phyloP scores from a whole-genome alignment of 2,888 invertebrate species.

The Dione juno region DNA sequence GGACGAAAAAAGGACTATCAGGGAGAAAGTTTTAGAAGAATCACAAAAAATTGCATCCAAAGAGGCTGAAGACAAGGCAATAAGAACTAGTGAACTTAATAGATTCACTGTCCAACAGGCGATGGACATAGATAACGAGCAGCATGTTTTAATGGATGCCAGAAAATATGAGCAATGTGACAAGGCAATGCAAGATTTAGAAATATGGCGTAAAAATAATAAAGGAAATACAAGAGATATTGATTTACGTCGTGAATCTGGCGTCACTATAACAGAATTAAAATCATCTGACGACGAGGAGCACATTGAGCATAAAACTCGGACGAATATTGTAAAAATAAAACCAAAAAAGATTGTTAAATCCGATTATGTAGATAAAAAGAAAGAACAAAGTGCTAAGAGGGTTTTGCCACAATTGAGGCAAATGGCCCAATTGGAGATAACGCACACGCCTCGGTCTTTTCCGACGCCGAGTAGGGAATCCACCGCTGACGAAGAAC shows the following conservation, averaged over 20 bases:
- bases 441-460: constrained; percentile 88
- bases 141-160: constrained; percentile 85
- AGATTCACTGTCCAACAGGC: constrained; percentile 79
- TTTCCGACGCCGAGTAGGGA: constrained; percentile 93
- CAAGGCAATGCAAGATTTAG: constrained; percentile 86
- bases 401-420: constrained; percentile 83
- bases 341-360: constrained; percentile 56
- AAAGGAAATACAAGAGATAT: constrained; percentile 38
- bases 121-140: constrained; percentile 77
- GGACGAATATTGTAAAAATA: constrained; percentile 40
- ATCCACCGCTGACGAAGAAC: constrained; percentile 87
- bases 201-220: constrained; percentile 79
- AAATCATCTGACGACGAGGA: constrained; percentile 53
- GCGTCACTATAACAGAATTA: constrained; percentile 59
- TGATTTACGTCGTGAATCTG: constrained; percentile 48
- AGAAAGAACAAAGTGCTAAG: constrained; percentile 63
- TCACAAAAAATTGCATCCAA: constrained; percentile 82
- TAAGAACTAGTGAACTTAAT: constrained; percentile 81
- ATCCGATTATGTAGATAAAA: constrained; percentile 69
- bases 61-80: constrained; percentile 76
- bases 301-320: constrained; percentile 39
- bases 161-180: constrained; percentile 85
- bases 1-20: constrained; percentile 80
- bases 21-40: constrained; percentile 83
- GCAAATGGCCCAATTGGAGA: constrained; percentile 82